Evolutionary conservation across 2,888 invertebrate species (phyloP).

Genomic region (Alentia gelatinosa): DNA sequence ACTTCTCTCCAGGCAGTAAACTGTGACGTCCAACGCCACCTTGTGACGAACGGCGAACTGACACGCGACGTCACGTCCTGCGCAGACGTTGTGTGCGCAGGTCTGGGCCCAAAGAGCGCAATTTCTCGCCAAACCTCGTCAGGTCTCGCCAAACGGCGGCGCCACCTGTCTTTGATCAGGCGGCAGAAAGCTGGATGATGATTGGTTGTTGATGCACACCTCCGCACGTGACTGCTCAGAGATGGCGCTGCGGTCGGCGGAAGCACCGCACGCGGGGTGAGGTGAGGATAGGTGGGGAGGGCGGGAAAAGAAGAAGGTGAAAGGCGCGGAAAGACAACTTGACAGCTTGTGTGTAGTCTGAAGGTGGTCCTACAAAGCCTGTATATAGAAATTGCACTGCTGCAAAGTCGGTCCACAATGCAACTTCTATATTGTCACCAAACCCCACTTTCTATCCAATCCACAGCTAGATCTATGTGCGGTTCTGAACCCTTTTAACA

Average conservation of each 20-base stretch:
- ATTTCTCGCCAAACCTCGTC: neutral
- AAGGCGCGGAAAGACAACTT: too few species aligned
- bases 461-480: too few species aligned
- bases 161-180: slow-evolving; percentile 10
- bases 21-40: neutral
- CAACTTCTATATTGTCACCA: too few species aligned
- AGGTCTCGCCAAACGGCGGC: neutral
- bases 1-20: neutral
- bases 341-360: too few species aligned
- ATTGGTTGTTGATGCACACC: slow-evolving; percentile 21
- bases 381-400: too few species aligned
- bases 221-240: neutral
- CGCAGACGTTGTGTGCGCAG: neutral
- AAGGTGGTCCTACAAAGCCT: too few species aligned
- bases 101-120: neutral
- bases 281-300: neutral
- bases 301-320: too few species aligned
- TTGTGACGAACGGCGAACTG: neutral
- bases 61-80: neutral
- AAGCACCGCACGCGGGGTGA: neutral
- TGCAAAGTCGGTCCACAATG: too few species aligned
- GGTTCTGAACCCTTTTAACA: too few species aligned
- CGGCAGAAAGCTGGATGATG: slow-evolving; percentile 17
- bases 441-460: too few species aligned
- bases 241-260: neutral